These are phyloP conservation scores for Eutrigla gurnardus DNA, from an alignment of 2,797 vertebrate genomes.

Conservation along the genomic window DNA sequence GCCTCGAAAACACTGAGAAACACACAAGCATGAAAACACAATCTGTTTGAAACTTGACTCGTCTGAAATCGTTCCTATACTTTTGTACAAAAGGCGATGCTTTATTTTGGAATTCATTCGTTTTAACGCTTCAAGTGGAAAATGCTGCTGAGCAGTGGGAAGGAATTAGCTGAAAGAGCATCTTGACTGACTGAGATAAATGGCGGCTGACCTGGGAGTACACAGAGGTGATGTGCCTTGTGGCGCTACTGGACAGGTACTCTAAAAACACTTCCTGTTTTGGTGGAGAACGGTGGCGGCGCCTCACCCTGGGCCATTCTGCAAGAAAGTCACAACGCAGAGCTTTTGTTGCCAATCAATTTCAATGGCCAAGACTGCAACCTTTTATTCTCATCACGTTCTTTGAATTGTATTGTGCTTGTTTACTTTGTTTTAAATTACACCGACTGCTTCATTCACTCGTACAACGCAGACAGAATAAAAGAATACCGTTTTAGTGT, in stretches of 20 bases:
- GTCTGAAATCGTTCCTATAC: background rate
- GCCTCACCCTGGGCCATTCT: constrained; percentile 15
- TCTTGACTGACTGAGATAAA: constrained; percentile 74
- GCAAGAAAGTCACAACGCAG: constrained; percentile 18
- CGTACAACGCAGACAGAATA: background rate
- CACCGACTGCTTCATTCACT: constrained; percentile 8
- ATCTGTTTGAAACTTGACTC: constrained; percentile 8
- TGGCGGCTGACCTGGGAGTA: constrained; percentile 60
- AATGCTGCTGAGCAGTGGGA: constrained; percentile 38
- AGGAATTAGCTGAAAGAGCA: constrained; percentile 56
- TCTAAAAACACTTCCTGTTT: constrained; percentile 70
- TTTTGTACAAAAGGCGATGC: background rate
- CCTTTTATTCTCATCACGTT: background rate
- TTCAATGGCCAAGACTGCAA: background rate
- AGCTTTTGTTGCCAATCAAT: constrained; percentile 37
- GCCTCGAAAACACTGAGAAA: background rate
- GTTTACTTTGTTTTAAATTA: constrained; percentile 20
- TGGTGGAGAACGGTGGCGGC: constrained; percentile 14
- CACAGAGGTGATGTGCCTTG: constrained; percentile 67
- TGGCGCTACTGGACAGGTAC: constrained; percentile 67
- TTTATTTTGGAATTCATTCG: background rate
- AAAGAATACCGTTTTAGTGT: background rate
- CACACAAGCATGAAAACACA: constrained; percentile 2
- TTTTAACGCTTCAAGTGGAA: constrained; percentile 37
- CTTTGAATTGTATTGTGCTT: constrained; percentile 7